These are phyloP conservation scores for Netta rufina DNA, from an alignment of 2,797 vertebrate species.

Conservation along the genomic window DNA sequence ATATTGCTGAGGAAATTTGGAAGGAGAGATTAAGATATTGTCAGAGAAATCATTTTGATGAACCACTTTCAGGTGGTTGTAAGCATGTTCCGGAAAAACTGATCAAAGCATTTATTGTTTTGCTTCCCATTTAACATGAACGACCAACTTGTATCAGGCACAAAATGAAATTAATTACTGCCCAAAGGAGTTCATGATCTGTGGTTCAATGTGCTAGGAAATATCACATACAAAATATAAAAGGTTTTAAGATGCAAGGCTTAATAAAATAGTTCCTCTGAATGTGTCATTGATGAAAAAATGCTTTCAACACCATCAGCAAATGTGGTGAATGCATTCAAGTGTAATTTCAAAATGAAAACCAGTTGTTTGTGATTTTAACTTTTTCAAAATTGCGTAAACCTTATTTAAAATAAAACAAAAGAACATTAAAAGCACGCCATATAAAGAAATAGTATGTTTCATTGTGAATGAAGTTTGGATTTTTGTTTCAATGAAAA, in stretches of 20 bases:
- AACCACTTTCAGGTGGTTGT: background rate
- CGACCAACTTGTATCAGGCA: background rate
- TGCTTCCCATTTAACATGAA: background rate
- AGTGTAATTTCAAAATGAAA: background rate
- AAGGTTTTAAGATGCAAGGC: background rate
- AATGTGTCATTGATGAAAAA: background rate
- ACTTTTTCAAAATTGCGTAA: background rate
- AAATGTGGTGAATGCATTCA: rapidly evolving
- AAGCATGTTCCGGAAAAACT: background rate
- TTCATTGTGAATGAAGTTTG: background rate
- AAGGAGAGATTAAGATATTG: background rate
- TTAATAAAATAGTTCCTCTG: background rate
- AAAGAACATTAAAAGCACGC: background rate
- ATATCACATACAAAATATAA: background rate
- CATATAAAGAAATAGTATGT: background rate
- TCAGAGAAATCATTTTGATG: background rate
- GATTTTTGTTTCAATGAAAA: background rate
- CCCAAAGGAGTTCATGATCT: background rate
- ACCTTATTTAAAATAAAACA: background rate
- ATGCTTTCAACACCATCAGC: background rate
- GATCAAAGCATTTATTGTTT: background rate
- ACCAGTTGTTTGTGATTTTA: background rate
- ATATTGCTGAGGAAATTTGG: background rate
- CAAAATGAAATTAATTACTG: background rate
- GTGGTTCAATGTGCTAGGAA: background rate